Conservation (phyloP, 2,113 vertebrate species). For the Hippoglossus stenolepis region DNA sequence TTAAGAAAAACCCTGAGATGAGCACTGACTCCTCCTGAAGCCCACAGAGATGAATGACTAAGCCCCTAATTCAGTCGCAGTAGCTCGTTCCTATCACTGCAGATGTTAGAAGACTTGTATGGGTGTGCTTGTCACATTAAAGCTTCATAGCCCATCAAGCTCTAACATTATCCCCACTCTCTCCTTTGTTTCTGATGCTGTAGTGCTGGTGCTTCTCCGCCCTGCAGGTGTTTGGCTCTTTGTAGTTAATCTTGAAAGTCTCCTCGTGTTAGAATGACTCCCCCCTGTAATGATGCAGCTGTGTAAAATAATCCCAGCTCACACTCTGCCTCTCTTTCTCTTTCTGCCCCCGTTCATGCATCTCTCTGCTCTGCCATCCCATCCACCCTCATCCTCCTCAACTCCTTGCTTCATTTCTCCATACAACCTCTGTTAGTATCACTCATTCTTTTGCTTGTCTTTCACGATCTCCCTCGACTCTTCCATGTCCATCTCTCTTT, state of each 20-base stretch:
- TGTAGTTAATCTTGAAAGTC: conserved; percentile 49
- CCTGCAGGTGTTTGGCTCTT: conserved; percentile 52
- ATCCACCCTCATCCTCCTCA: conserved; percentile 37
- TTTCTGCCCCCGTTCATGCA: conserved; percentile 65
- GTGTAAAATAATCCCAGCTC: conserved; percentile 74
- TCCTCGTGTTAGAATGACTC: conserved; percentile 41
- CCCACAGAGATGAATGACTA: conserved; percentile 40
- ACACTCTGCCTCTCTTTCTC: conserved; percentile 75
- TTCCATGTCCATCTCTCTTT: conserved; percentile 68
- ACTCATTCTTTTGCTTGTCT: conserved; percentile 71
- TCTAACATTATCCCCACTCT: conserved; percentile 52
- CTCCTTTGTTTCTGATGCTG: conserved; percentile 39
- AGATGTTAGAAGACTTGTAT: conserved; percentile 51
- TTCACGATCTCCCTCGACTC: conserved; percentile 64
- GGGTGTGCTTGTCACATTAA: conserved; percentile 51
- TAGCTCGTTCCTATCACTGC: conserved; percentile 28
- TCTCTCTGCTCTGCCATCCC: conserved; percentile 61
- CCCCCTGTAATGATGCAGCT: conserved; percentile 76
- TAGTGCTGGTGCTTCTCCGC: conserved; percentile 7
- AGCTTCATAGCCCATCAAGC: conserved; percentile 60
- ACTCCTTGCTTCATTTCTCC: conserved; percentile 54
- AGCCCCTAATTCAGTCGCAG: conserved; percentile 15
- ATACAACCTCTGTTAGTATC: conserved; percentile 55
- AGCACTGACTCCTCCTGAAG: conserved; percentile 50
- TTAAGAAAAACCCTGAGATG: conserved; percentile 49